Evolutionary conservation across 2,797 vertebrate species (phyloP), one percentile per base, ranked within the genome.

Genomic region (Lophius americanus): DNA sequence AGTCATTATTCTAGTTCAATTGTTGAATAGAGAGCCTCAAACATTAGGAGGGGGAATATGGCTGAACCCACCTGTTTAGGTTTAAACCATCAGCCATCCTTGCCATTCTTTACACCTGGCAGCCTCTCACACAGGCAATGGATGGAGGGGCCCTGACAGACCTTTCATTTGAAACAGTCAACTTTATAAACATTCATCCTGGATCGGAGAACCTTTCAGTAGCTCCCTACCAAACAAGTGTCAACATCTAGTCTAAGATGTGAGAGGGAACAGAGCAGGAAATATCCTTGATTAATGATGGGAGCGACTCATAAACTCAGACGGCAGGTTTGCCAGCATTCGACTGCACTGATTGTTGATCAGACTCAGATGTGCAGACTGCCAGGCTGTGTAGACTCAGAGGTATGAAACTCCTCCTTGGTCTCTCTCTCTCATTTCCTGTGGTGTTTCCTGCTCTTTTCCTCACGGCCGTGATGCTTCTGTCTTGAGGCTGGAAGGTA

Each of bases 391-490:
- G 46, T 48, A 57, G 53, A 50, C 53, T 51, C 50, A 41, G 52
- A 44, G 57, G 53, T 66, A 73, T 67, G 59, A 72, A 78, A 72
- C 56, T 51, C 47, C 33, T 51, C 61, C 50, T 58, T n/a, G 35
- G 52, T 70, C 76, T 75, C 65, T 74, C 35, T 74, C 79, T 88
- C 76, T 89, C 82, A 86, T 90, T 90, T 90, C 88, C 89, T 89
- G 79, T 77, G 46, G 63, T 51, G 51, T 66, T 87, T 88, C 72
- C 80, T 71, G 76, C 70, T 81, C 61, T 66, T 75, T 82, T 82
- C 41, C 52, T 37, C 47, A 66, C 6, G 14, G 82, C 82, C 73
- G 61, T 36, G 53, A 53, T 52, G 74, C 60, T 44, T 79, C 52
- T 75, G 78, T 82, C 77, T 76, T 9, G 37, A 51, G 48, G 64